Evolutionary conservation across 2,888 invertebrate species (phyloP), one percentile per base, ranked within the genome.

Genomic region (Selenia dentaria): DNA sequence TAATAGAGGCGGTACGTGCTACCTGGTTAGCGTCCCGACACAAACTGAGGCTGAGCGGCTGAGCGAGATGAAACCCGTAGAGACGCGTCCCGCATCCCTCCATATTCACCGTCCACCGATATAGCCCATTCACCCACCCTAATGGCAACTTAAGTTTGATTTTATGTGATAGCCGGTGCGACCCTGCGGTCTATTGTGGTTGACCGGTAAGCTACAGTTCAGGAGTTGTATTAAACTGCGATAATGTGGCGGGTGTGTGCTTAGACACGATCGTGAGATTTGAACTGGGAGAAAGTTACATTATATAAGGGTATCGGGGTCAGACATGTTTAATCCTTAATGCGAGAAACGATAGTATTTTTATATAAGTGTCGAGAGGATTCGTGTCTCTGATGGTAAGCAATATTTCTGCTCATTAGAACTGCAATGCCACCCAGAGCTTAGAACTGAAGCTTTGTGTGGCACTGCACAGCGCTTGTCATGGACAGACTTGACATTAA

Each of bases 31-130:
- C 46, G 62, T 54, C 59, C 62, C 57, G 57, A 63, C 66, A 69
- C 58, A 57, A 64, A 85, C 85, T 84, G 77, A 22, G 22, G 22
- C n/a, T n/a, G n/a, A n/a, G n/a, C n/a, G n/a, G n/a, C n/a, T n/a
- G 5, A 4, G 16, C 4, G 16, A 22, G 22, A 3, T 10, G 3
- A n/a, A n/a, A n/a, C n/a, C n/a, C n/a, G n/a, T n/a, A n/a, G n/a
- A n/a, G 16, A 16, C 16, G 57, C 44, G 56, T 51, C 57, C 53
- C 62, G 50, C 41, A 27, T 42, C 46, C 46, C 37, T n/a, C 33
- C 31, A 13, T 41, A 18, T 32, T 32, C 42, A 36, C 27, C n/a
- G n/a, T n/a, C 35, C 36, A 34, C 39, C 41, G 54, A 52, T n/a
- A n/a, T 50, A 47, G 48, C 37, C 42, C 41, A 57, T 55, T 51